Evolutionary conservation across 2,888 invertebrate genomes (phyloP), one percentile per base, ranked within the genome.

Genomic region (Drosophila neotestacea): DNA sequence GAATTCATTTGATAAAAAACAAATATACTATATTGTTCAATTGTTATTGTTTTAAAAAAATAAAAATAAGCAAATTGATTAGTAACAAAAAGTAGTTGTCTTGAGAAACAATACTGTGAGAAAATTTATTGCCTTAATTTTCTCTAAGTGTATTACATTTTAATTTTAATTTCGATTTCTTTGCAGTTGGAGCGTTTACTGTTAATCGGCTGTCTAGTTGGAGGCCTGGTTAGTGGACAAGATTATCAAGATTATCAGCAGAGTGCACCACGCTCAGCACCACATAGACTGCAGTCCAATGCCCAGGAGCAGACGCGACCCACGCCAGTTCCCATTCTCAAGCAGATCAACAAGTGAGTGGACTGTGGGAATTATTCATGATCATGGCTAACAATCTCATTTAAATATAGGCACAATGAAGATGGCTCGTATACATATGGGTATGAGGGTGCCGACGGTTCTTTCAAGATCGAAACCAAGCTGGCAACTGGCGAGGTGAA

Each of bases 341-440:
- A 97, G 91, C 97, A 97, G 93, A 97, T 97, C 77, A 97, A 97
- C 93, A 95, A 94, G 96, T 96, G 91, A 79, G 81, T 63, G 11
- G n/a, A 1, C 50, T 3, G 22, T 30, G 0, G 28, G 6, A 27
- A 16, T 6, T 28, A 7, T 1, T 4, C 11, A n/a, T 30, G 10
- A 9, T n/a, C 16, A 42, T 55, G 28, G 9, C 11, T 63, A 32
- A 34, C 11, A 10, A 7, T 1, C 9, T 2, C 32, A 9, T 51
- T 36, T 16, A 22, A 58, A 1, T 92, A 96, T 92, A 96, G 96
- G 91, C 97, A 97, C 93, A 97, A 97, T 86, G 97, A 97, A 91
- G 97, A 97, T 90, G 97, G 97, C 59, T 97, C 97, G 0, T 98
- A 98, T 93, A 97, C 97, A 0, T 97, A 97, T 88, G 97, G 97